Conservation (phyloP, 2,888 invertebrate genomes). For the Sarcophaga rosellei region DNA sequence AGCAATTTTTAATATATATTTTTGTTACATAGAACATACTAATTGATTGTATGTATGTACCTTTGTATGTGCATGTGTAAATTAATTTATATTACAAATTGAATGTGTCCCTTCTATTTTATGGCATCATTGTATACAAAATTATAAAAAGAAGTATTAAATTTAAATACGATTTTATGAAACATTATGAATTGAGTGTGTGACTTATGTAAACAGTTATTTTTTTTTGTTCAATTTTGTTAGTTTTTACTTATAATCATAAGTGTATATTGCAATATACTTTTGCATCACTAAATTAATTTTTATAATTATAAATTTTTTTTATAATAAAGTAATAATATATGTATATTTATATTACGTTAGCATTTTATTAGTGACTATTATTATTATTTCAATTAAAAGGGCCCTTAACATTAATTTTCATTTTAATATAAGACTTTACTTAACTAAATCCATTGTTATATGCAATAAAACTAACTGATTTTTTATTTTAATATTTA, state of each 20-base stretch:
- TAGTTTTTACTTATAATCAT: background rate
- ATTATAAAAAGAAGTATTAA: too few species aligned
- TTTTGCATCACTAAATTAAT: background rate
- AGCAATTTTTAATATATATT: too few species aligned
- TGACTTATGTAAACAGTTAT: background rate
- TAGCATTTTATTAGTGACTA: background rate
- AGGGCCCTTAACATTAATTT: conserved; percentile 7
- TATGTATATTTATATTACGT: background rate
- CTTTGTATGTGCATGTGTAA: too few species aligned
- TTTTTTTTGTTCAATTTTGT: background rate
- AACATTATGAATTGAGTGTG: background rate
- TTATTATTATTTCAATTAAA: conserved; percentile 28
- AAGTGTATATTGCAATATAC: background rate
- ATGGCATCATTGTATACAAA: too few species aligned
- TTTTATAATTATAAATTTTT: background rate
- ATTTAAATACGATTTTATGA: too few species aligned
- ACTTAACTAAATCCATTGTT: background rate
- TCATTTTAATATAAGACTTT: background rate
- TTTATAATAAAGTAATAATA: conserved; percentile 7
- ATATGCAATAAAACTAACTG: conserved; percentile 6
- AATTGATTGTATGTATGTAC: too few species aligned
- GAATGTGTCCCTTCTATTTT: too few species aligned
- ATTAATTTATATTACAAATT: too few species aligned
- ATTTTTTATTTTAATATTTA: conserved; percentile 14
- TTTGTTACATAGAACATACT: too few species aligned